Evolutionary conservation across 2,113 vertebrate genomes (phyloP).

Genomic region (Heloderma charlesbogerti): DNA sequence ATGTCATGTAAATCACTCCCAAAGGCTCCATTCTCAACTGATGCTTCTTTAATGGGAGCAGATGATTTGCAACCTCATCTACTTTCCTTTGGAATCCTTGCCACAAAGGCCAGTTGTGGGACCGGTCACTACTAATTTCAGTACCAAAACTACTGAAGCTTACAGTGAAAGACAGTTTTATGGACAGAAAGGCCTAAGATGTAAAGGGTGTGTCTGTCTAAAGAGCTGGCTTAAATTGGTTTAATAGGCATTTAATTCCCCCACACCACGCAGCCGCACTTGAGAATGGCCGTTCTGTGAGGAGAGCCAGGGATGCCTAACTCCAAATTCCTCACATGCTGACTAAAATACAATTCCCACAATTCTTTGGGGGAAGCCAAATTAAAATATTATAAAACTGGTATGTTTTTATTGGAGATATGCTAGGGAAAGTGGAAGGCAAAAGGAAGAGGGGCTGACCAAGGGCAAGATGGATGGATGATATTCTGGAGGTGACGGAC

Average conservation of each 20-base stretch:
- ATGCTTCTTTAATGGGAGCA: constrained; percentile 52
- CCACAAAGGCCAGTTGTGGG: background rate
- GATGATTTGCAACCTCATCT: constrained; percentile 56
- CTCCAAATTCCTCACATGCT: background rate
- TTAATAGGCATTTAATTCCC: background rate
- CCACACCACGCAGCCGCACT: background rate
- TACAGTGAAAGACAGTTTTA: background rate
- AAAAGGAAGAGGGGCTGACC: no score
- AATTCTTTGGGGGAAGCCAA: background rate
- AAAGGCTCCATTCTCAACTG: constrained; percentile 65
- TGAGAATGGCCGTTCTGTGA: background rate
- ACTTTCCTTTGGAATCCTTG: constrained; percentile 22
- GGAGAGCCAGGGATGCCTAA: background rate
- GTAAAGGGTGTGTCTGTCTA: background rate
- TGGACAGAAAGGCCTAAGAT: background rate
- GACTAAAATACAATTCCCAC: background rate
- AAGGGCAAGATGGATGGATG: no score
- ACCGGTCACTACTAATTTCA: background rate
- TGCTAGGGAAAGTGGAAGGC: no score
- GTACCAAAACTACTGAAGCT: background rate
- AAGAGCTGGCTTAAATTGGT: background rate
- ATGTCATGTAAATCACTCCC: constrained; percentile 58
- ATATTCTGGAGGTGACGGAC: no score
- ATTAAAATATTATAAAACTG: background rate
- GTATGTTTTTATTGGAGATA: background rate